Evolutionary conservation across 2,113 vertebrate genomes (phyloP), one percentile per base, ranked within the genome.

Genomic region (Lophochroa leadbeateri): DNA sequence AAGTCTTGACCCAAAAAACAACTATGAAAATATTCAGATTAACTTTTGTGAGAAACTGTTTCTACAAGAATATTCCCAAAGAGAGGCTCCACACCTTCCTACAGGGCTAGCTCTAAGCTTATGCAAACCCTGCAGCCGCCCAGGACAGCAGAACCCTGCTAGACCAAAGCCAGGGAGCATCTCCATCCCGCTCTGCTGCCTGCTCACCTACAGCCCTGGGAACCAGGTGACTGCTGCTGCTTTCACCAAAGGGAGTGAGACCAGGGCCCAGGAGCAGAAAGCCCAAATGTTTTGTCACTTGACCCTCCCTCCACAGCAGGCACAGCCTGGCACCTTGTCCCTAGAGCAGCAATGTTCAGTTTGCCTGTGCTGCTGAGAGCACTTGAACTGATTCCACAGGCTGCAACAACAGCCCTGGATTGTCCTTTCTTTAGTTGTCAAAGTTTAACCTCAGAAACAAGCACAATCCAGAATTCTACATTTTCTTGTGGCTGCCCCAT

Each of bases 121-220:
- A 25, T 1, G 16, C 35, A 29, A 61, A 13, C 9, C 3, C 17
- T 44, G 71, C 27, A 53, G 39, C 50, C 29, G 29, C 37, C n/a
- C 29, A 31, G 37, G 46, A 27, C 24, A 44, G 31, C 28, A 35
- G 43, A 68, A 2, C 7, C 4, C 49, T 52, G 49, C 52, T 61
- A 4, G 33, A 17, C 1, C 55, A 23, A 57, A 57, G 33, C 33
- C 13, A 57, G 2, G 49, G 27, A 86, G 8, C 29, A 44, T 6
- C 9, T 29, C 31, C 35, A 39, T 14, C 16, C 25, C 0, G 0
- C 47, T 44, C 47, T 18, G 14, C 46, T 39, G 18, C 28, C 57
- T 7, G 23, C 31, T 25, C 18, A 46, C 49, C 67, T 4, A 8
- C 49, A 28, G 20, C 24, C 8, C 46, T 3, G 3, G 57, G 7